Evolutionary conservation across 2,113 vertebrate genomes (phyloP).

Genomic region (Dicaeum eximium): DNA sequence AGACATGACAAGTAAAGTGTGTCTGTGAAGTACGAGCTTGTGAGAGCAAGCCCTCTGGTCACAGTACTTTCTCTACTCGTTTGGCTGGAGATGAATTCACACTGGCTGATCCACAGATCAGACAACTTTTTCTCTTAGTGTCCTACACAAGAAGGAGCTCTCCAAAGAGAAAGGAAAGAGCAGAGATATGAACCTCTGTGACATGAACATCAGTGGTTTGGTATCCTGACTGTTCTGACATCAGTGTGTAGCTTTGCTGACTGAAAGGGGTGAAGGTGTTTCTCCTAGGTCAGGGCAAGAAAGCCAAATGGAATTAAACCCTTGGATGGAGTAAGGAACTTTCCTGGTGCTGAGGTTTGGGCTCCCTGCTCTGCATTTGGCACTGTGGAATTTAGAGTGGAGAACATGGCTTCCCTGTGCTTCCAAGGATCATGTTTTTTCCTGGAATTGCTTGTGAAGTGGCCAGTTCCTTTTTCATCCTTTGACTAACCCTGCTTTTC

Average conservation of each 20-base stretch:
- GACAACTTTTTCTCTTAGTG: not conserved
- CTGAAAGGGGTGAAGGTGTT: not conserved
- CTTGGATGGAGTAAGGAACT: not conserved
- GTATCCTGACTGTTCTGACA: not conserved
- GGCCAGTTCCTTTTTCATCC: not conserved
- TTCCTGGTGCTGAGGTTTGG: not conserved
- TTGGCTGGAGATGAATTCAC: not conserved
- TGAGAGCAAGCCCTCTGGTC: not conserved
- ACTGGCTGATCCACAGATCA: not conserved
- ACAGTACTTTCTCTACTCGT: not conserved
- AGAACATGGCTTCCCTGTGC: not conserved
- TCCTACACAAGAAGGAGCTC: not conserved
- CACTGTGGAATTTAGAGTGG: not conserved
- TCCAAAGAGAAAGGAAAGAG: not conserved
- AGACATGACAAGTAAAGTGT: not conserved
- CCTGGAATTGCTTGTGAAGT: not conserved
- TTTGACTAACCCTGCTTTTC: slow-evolving; percentile 57
- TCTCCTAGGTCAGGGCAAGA: not conserved
- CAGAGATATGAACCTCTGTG: not conserved
- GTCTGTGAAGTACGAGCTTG: not conserved
- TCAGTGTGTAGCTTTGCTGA: not conserved
- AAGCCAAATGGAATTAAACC: not conserved
- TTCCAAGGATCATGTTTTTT: not conserved
- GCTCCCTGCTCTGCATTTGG: not conserved
- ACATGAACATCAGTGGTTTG: not conserved